Conservation (phyloP, 2,888 invertebrate species). For the Andricus curvator region DNA sequence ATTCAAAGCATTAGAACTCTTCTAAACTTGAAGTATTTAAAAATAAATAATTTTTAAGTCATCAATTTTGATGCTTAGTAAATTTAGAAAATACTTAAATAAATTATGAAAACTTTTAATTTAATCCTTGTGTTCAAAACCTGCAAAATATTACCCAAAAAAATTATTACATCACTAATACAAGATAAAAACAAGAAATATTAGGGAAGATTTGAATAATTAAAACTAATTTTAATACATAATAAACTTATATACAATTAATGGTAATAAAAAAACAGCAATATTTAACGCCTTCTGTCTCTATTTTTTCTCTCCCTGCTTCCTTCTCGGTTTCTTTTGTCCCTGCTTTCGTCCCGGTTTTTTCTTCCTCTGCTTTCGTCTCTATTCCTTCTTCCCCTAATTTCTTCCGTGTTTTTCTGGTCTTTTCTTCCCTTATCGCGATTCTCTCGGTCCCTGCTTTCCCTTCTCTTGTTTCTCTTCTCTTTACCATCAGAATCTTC, state of each 20-base stretch:
- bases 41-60: no score
- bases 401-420: neutral
- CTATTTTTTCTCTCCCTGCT: neutral
- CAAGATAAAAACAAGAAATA: no score
- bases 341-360: neutral
- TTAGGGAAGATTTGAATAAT: no score
- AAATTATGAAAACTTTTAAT: no score
- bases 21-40: no score
- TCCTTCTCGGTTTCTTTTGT: neutral
- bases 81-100: no score
- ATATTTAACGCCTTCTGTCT: neutral
- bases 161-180: no score
- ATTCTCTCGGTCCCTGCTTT: neutral
- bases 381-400: neutral
- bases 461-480: constrained; percentile 39
- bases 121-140: no score
- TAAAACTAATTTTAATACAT: no score
- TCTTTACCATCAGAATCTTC: neutral
- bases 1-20: no score
- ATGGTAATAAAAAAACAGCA: neutral
- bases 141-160: no score
- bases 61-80: no score
- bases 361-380: neutral
- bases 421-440: neutral
- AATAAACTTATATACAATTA: neutral